These are phyloP conservation scores for Calliphora vomitoria DNA, from an alignment of 2,888 invertebrate genomes.

Conservation along the genomic window DNA sequence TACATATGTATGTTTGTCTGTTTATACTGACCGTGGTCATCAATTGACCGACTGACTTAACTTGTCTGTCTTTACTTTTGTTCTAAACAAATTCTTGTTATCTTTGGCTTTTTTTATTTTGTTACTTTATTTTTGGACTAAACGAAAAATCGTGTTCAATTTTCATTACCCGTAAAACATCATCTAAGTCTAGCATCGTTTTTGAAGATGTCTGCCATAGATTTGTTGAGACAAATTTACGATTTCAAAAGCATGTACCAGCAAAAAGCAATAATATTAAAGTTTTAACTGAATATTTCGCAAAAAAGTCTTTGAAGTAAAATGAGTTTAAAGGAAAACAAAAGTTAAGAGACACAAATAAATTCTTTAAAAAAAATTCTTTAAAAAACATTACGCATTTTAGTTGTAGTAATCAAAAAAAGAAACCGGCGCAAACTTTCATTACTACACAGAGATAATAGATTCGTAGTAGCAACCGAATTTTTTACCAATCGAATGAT, in stretches of 20 bases:
- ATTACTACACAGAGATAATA: too few species aligned
- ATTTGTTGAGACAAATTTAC: slow-evolving; percentile 58
- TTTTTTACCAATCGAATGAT: too few species aligned
- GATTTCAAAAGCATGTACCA: slow-evolving; percentile 51
- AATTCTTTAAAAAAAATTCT: too few species aligned
- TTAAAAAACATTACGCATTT: too few species aligned
- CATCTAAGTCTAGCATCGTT: slow-evolving; percentile 64
- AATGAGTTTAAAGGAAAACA: too few species aligned
- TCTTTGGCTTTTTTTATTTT: not conserved
- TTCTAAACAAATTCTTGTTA: too few species aligned
- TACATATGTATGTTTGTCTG: too few species aligned
- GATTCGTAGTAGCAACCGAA: too few species aligned
- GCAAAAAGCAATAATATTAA: not conserved
- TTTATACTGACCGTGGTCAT: slow-evolving; percentile 1
- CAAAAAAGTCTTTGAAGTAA: too few species aligned
- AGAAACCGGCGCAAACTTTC: too few species aligned
- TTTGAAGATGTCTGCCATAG: slow-evolving; percentile 57
- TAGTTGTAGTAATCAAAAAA: too few species aligned
- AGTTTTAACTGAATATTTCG: not conserved
- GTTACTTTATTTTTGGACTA: slow-evolving; percentile 23
- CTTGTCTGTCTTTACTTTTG: slow-evolving; percentile 29
- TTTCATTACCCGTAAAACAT: slow-evolving; percentile 46
- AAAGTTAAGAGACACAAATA: too few species aligned
- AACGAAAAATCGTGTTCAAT: slow-evolving; percentile 66
- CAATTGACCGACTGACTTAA: slow-evolving; percentile 63